Evolutionary conservation across 2,888 invertebrate genomes (phyloP).

Genomic region (Oscheius sp.): DNA sequence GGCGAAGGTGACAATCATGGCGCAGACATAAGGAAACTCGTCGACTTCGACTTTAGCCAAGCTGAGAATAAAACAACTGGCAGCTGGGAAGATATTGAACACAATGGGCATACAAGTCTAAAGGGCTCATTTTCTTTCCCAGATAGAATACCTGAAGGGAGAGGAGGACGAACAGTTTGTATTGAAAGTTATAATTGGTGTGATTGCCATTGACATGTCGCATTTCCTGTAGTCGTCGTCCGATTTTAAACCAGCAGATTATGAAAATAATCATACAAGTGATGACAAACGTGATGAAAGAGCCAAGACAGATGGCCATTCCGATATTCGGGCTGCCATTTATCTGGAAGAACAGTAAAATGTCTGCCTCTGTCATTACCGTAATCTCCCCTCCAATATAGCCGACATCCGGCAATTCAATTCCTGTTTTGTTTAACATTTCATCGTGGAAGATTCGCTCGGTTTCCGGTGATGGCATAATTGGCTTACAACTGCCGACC

Average conservation of each 20-base stretch:
- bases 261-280: not conserved
- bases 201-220: not conserved
- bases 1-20: not conserved
- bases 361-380: not conserved
- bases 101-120: conserved; percentile 10
- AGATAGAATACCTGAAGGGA: conserved; percentile 3
- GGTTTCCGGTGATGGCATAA: not conserved
- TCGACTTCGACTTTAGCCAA: not conserved
- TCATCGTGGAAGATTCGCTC: not conserved
- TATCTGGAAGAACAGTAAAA: not conserved
- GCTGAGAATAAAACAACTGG: not conserved
- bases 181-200: conserved; percentile 13
- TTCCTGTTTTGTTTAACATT: not conserved
- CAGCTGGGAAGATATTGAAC: conserved; percentile 4
- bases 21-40: not conserved
- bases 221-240: not conserved
- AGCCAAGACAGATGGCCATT: not conserved
- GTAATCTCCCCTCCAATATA: conserved; percentile 10
- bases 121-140: not conserved
- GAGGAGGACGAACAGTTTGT: conserved; percentile 2
- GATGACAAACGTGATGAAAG: not conserved
- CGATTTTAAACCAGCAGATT: conserved; percentile 15
- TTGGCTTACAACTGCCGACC: not conserved
- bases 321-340: not conserved
- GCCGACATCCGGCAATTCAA: not conserved